Percentiles rank a stretch among this genome's conserved stretches.
phyloP scores from a whole-genome alignment of 1,140 invertebrate species.

The Ceratoteleas bidentatus region DNA sequence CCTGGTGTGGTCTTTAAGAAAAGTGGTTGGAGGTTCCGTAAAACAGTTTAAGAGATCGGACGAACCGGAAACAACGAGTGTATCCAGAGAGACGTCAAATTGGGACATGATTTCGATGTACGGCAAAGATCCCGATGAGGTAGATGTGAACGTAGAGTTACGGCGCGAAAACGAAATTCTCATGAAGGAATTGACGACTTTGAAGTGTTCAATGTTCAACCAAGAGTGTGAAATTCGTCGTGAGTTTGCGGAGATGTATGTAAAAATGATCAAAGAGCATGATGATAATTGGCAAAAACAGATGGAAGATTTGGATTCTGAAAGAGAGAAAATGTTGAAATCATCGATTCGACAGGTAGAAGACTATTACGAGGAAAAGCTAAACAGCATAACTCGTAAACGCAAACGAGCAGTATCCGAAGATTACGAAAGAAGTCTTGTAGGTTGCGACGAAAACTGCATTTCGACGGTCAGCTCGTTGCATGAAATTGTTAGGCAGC shows the following conservation, averaged over 20 bases:
- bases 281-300: slow-evolving; percentile 70
- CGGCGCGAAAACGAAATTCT: slow-evolving; percentile 56
- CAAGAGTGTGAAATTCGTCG: slow-evolving; percentile 70
- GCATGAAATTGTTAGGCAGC: slow-evolving; percentile 48
- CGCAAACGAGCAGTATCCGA: slow-evolving; percentile 51
- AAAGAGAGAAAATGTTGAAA: slow-evolving; percentile 66
- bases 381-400: slow-evolving; percentile 66
- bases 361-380: slow-evolving; percentile 54
- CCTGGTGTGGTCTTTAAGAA: slow-evolving; percentile 86
- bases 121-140: slow-evolving; percentile 3
- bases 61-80: background rate
- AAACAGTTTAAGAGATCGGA: slow-evolving; percentile 32
- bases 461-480: slow-evolving; percentile 43
- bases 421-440: slow-evolving; percentile 29
- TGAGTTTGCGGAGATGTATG: slow-evolving; percentile 69
- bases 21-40: slow-evolving; percentile 69
- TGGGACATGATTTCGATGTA: slow-evolving; percentile 27
- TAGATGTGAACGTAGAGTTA: slow-evolving; percentile 20
- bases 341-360: slow-evolving; percentile 68
- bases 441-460: slow-evolving; percentile 10
- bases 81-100: slow-evolving; percentile 45
- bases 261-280: slow-evolving; percentile 63
- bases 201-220: slow-evolving; percentile 42
- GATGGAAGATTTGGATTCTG: slow-evolving; percentile 61
- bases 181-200: slow-evolving; percentile 43